Conservation (phyloP, 2,113 vertebrate genomes). For the Urocolius indicus region DNA sequence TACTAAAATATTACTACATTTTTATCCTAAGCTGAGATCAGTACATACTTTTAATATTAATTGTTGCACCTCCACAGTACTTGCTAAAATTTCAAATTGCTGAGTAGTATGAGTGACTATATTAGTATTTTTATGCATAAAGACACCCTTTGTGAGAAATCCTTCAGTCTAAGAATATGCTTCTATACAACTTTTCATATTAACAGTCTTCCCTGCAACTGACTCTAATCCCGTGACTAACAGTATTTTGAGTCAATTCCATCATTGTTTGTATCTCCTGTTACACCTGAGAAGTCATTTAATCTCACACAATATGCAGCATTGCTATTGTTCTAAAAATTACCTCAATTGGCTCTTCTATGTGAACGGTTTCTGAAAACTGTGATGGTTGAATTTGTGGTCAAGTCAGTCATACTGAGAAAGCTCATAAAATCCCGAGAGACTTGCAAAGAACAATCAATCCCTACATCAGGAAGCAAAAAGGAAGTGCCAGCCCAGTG, state of each 20-base stretch:
- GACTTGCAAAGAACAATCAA: slow-evolving; percentile 73
- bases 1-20: not conserved
- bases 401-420: slow-evolving; percentile 63
- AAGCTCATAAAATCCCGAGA: slow-evolving; percentile 44
- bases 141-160: not conserved
- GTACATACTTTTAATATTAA: not conserved
- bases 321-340: slow-evolving; percentile 39
- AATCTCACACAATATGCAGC: not conserved
- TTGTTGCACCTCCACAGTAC: not conserved
- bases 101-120: not conserved
- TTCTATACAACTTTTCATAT: not conserved
- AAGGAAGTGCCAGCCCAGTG: slow-evolving; percentile 80
- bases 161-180: not conserved
- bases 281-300: slow-evolving; percentile 61
- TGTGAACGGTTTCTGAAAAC: slow-evolving; percentile 31
- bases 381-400: not conserved
- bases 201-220: not conserved
- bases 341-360: slow-evolving; percentile 6
- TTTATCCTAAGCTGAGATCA: not conserved
- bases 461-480: slow-evolving; percentile 76
- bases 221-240: not conserved
- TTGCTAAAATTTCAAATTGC: not conserved
- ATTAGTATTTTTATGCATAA: not conserved
- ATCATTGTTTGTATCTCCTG: slow-evolving; percentile 9
- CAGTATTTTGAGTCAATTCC: slow-evolving; percentile 1